Evolutionary conservation across 2,113 vertebrate genomes (phyloP).

Genomic region (Xenus cinereus): DNA sequence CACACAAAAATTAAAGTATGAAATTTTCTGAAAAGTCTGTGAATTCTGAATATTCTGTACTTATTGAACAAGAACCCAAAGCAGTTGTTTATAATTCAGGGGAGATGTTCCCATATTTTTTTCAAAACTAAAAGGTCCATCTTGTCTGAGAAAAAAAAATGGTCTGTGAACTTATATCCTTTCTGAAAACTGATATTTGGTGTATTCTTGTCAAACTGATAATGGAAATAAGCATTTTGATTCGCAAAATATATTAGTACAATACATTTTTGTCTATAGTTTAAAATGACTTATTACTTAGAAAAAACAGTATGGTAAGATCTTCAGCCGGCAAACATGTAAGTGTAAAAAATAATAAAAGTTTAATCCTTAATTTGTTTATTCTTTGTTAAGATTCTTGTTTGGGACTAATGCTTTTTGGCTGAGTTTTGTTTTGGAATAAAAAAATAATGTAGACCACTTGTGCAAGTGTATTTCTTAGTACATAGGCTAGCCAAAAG

Average conservation of each 20-base stretch:
- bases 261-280: neutral
- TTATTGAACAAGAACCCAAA: neutral
- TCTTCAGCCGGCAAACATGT: neutral
- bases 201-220: neutral
- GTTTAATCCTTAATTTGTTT: neutral
- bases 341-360: neutral
- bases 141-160: neutral
- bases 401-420: neutral
- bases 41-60: neutral
- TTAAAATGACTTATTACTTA: neutral
- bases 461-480: neutral
- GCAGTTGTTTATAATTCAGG: neutral
- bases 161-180: neutral
- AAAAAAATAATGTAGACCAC: neutral
- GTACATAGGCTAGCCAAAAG: neutral
- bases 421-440: neutral
- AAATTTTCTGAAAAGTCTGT: neutral
- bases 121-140: neutral
- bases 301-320: neutral
- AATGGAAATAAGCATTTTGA: neutral
- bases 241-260: neutral
- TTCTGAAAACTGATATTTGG: neutral
- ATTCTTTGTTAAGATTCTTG: neutral
- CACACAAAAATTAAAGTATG: neutral
- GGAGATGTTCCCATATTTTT: neutral